phyloP scores from a whole-genome alignment of 92 coral and sea anemone genomes.

The Palythoa caribaeorum region DNA sequence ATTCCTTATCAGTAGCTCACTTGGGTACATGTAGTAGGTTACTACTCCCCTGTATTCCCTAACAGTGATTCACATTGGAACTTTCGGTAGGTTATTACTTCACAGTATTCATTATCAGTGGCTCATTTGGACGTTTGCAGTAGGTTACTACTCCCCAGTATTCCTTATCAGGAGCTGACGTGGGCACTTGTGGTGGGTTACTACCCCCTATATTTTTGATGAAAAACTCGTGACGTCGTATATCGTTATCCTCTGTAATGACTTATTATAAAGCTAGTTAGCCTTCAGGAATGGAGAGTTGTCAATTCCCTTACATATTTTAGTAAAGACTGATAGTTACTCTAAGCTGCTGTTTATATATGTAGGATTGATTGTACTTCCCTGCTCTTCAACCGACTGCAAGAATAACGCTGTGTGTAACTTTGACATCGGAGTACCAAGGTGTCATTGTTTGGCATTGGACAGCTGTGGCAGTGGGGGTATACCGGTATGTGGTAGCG shows the following conservation, averaged over 20 bases:
- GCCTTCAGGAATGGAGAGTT: no score
- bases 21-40: no score
- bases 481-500: constrained; percentile 91
- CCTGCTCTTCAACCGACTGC: constrained; percentile 86
- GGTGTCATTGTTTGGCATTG: constrained; percentile 77
- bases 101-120: constrained; percentile 21
- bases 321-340: no score
- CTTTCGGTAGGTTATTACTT: no score
- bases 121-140: constrained; percentile 84
- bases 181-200: constrained; percentile 83
- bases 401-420: constrained; percentile 83
- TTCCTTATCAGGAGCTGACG: background rate
- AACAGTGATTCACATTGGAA: no score
- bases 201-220: no score
- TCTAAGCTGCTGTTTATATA: background rate
- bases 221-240: no score
- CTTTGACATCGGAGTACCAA: constrained; percentile 73
- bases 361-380: constrained; percentile 81
- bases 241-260: no score
- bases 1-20: no score
- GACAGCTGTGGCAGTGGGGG: constrained; percentile 72
- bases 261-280: no score
- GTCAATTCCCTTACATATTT: no score
- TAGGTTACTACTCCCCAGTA: background rate
- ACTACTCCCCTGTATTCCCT: no score